Evolutionary conservation across 2,888 invertebrate species (phyloP), one percentile per base, ranked within the genome.

Genomic region (Lasioglossum marginatum): DNA sequence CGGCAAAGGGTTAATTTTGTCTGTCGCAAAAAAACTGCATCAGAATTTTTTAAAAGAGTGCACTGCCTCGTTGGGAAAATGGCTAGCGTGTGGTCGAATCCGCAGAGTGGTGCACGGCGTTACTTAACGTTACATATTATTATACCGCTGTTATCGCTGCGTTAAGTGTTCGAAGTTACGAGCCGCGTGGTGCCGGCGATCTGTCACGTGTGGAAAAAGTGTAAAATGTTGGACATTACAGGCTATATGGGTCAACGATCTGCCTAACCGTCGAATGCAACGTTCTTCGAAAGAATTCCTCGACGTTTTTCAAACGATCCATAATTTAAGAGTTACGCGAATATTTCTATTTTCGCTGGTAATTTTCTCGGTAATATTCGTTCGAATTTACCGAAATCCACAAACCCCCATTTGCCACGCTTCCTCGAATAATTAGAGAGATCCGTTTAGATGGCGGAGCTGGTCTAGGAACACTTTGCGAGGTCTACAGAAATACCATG

Each of bases 151-250:
- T 81, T 81, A 81, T 81, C 81, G 77, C 40, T 81, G 72, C 63
- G 63, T 81, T 81, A 74, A 82, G 73, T n/a, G 77, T 77, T 77
- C 37, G 48, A 48, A 77, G 72, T 81, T 81, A 63, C 71, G 60
- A 27, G 16, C 74, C 31, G 68, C 81, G 57, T 31, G 31, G 68
- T 43, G 40, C 66, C 68, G 48, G 73, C 52, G 70, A 60, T 79
- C 70, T 75, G 79, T 45, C 75, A 79, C 75, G 72, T 52, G 66
- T 31, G 27, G 23, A 71, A 63, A 71, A 43, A 40, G 43, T 57
- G 68, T 70, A 48, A 77, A 72, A 63, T 81, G 31, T 19, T 72
- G 34, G 48, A 31, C 77, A 73, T 82, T 77, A 72, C 72, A 1
- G 6, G 19, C 19, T 19, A 66, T 66, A 34, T 34, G 66, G 34